Conservation (phyloP, 2,888 invertebrate genomes). For the Drosophila vallismaia region DNA sequence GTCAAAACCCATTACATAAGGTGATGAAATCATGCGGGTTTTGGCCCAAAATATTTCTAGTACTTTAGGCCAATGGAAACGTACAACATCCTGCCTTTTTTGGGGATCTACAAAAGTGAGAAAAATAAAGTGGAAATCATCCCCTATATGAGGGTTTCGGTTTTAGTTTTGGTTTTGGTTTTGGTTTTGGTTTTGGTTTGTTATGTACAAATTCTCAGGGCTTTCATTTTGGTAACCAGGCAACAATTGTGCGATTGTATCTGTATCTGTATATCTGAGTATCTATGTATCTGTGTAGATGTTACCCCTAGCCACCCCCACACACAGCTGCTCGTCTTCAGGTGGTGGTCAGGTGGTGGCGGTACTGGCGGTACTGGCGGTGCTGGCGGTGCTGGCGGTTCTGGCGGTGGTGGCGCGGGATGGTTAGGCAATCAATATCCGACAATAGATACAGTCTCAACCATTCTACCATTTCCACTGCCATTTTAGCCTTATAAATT, state of each 20-base stretch:
- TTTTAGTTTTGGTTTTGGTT: neutral
- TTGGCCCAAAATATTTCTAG: neutral
- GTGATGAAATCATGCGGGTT: conserved; percentile 76
- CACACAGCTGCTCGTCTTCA: conserved; percentile 32
- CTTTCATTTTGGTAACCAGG: conserved; percentile 66
- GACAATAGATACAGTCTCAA: conserved; percentile 42
- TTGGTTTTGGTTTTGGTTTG: conserved; percentile 68
- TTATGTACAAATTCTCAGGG: conserved; percentile 74
- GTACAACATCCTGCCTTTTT: conserved; percentile 28
- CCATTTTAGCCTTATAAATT: conserved; percentile 59
- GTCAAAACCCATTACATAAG: conserved; percentile 43
- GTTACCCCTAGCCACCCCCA: conserved; percentile 3
- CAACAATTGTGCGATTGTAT: conserved; percentile 72
- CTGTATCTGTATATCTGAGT: conserved; percentile 37
- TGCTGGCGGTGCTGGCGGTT: too few relatives aligned
- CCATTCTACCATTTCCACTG: conserved; percentile 28
- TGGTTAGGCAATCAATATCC: conserved; percentile 45
- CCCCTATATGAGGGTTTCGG: conserved; percentile 30
- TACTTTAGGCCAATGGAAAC: conserved; percentile 56
- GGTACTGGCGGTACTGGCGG: too few relatives aligned
- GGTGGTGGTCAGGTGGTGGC: conserved; percentile 16
- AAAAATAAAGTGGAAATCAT: conserved; percentile 14
- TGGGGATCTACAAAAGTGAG: neutral
- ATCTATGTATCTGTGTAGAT: conserved; percentile 26
- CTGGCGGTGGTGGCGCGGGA: conserved; percentile 20